Evolutionary conservation across 1,140 invertebrate genomes (phyloP).

Genomic region (Pachypsylla venusta): DNA sequence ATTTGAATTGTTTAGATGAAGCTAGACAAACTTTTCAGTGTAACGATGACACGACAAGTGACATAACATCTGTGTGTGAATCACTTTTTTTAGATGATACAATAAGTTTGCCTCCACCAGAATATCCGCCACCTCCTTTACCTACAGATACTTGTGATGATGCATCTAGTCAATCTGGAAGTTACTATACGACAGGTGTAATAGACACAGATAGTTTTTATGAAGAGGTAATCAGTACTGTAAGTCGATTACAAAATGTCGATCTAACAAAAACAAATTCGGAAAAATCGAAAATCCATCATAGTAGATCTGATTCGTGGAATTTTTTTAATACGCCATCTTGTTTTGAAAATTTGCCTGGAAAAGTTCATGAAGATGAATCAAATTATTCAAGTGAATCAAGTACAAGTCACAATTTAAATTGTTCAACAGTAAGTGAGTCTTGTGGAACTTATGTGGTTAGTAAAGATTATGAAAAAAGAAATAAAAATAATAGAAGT

Average conservation of each 20-base stretch:
- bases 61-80: slow-evolving; percentile 21
- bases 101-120: slow-evolving; percentile 35
- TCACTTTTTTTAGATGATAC: slow-evolving; percentile 25
- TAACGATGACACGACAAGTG: slow-evolving; percentile 21
- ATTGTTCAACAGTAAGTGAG: too few relatives aligned
- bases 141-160: slow-evolving; percentile 42
- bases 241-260: slow-evolving; percentile 18
- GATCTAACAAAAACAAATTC: slow-evolving; percentile 16
- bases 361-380: too few relatives aligned
- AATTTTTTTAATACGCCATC: background rate
- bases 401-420: too few relatives aligned
- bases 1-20: background rate
- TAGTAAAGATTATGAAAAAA: too few relatives aligned
- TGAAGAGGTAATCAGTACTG: slow-evolving; percentile 24
- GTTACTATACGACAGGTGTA: slow-evolving; percentile 28
- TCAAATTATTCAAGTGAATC: too few relatives aligned
- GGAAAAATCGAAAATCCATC: slow-evolving; percentile 23
- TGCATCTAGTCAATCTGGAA: slow-evolving; percentile 32
- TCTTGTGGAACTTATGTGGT: too few relatives aligned
- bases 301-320: slow-evolving; percentile 22
- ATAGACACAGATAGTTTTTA: slow-evolving; percentile 25
- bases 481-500: too few relatives aligned
- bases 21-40: background rate
- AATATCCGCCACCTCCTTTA: slow-evolving; percentile 41
- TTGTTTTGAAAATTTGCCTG: too few relatives aligned